phyloP scores from a whole-genome alignment of 2,113 vertebrate species.

The Clarias batrachus region DNA sequence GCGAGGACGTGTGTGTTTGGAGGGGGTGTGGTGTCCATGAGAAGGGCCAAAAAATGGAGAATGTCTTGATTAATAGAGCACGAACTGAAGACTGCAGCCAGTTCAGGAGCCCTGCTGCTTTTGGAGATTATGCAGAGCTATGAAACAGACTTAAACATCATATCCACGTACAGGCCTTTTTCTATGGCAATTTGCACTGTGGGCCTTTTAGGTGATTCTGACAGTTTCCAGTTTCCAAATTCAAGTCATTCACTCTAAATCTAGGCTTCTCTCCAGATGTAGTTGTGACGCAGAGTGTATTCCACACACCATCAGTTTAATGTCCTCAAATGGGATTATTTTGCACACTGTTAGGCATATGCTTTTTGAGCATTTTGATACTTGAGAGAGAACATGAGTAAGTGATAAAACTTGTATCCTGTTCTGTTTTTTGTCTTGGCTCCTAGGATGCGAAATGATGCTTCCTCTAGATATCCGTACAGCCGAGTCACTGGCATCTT shows the following conservation, averaged over 20 bases:
- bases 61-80: conserved; percentile 9
- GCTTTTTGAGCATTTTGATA: not conserved
- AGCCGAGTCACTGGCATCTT: too few species aligned
- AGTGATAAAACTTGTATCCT: not conserved
- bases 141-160: not conserved
- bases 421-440: too few species aligned
- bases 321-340: not conserved
- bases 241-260: not conserved
- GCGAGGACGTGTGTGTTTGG: not conserved
- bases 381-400: not conserved
- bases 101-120: not conserved
- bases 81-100: not conserved
- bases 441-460: too few species aligned
- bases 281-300: not conserved
- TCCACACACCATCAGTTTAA: not conserved
- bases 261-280: not conserved
- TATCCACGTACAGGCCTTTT: not conserved
- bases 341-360: not conserved
- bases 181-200: not conserved
- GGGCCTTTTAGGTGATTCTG: not conserved
- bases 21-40: not conserved
- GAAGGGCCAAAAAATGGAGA: not conserved
- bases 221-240: not conserved
- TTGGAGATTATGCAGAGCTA: not conserved
- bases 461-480: too few species aligned